These are phyloP conservation scores for Entomyzon cyanotis DNA, from an alignment of 2,113 vertebrate genomes.

Conservation along the genomic window DNA sequence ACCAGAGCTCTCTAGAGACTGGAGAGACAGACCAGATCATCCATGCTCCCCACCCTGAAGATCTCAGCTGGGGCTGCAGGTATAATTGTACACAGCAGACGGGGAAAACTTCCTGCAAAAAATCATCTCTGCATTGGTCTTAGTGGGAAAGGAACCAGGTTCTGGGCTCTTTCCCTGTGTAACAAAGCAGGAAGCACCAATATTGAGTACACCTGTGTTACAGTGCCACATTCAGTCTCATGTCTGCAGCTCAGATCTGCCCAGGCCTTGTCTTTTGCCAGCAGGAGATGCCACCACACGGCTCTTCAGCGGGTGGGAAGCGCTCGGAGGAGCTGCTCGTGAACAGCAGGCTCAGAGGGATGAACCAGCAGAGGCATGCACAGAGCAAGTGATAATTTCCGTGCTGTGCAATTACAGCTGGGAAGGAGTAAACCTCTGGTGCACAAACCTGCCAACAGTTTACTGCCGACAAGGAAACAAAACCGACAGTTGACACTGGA, in stretches of 20 bases:
- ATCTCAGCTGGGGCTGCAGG: neutral
- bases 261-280: slow-evolving; percentile 27
- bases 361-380: slow-evolving; percentile 53
- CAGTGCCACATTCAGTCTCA: slow-evolving; percentile 10
- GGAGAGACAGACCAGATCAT: neutral
- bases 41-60: neutral
- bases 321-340: slow-evolving; percentile 21
- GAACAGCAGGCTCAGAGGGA: slow-evolving; percentile 58
- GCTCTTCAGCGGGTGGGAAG: neutral
- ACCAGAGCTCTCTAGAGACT: neutral
- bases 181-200: neutral
- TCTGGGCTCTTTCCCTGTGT: neutral
- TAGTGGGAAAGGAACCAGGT: neutral
- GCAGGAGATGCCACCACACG: slow-evolving; percentile 20
- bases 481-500: slow-evolving; percentile 74
- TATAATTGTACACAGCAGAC: neutral
- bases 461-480: slow-evolving; percentile 73
- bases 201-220: neutral
- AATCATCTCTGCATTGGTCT: neutral
- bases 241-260: slow-evolving; percentile 31
- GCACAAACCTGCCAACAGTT: slow-evolving; percentile 74
- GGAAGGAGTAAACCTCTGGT: slow-evolving; percentile 74
- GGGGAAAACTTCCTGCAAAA: neutral
- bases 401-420: slow-evolving; percentile 71
- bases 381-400: slow-evolving; percentile 68